These are phyloP conservation scores for Corythaixoides concolor DNA, from an alignment of 2,113 vertebrate genomes.

Conservation along the genomic window DNA sequence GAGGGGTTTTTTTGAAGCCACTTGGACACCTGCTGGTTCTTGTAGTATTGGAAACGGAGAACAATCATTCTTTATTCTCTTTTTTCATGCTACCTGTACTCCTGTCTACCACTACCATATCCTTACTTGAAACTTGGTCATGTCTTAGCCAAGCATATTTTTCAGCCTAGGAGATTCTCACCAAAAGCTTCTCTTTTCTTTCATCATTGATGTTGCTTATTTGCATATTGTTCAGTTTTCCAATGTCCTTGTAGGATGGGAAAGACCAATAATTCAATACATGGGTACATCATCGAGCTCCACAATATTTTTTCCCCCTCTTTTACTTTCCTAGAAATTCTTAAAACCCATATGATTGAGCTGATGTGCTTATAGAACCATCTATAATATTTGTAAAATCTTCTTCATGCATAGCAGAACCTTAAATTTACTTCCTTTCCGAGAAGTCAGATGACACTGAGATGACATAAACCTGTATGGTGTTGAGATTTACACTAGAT, in stretches of 20 bases:
- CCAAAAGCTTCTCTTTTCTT: not conserved
- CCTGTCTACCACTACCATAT: not conserved
- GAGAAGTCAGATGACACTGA: not conserved
- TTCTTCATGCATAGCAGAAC: rapidly evolving
- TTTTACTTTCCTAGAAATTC: not conserved
- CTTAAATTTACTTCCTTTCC: not conserved
- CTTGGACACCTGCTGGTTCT: not conserved
- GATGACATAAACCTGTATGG: not conserved
- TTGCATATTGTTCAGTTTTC: not conserved
- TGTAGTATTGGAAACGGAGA: not conserved
- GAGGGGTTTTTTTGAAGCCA: not conserved
- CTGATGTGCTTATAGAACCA: not conserved
- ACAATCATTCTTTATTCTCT: not conserved
- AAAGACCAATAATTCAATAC: not conserved
- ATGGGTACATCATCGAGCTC: not conserved
- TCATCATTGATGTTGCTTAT: not conserved
- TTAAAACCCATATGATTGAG: not conserved
- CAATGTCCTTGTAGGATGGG: not conserved
- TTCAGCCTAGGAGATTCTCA: not conserved
- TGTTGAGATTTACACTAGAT: not conserved
- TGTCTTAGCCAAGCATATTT: not conserved
- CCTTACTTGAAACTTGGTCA: not conserved
- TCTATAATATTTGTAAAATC: not conserved
- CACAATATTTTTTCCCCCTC: not conserved
- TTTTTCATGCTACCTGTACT: not conserved